Conservation (phyloP, 2,113 vertebrate genomes). For the Genyomyrus donnyi region DNA sequence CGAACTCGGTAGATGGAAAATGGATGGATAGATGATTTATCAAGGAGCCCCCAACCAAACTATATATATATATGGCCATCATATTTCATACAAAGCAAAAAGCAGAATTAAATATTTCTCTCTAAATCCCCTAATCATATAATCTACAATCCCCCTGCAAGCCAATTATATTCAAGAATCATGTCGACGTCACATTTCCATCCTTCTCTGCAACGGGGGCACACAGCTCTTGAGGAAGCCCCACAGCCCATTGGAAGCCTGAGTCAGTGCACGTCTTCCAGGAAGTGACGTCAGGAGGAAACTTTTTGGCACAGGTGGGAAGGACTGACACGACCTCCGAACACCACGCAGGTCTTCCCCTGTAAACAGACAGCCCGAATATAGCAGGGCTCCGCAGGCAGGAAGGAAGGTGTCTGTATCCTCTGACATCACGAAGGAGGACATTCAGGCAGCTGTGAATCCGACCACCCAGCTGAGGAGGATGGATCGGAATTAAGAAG, state of each 20-base stretch:
- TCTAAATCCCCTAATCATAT: background rate
- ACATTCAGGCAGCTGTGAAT: conserved; percentile 13
- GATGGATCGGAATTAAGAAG: background rate
- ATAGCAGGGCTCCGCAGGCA: conserved; percentile 11
- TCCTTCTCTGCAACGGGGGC: background rate
- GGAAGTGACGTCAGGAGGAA: conserved; percentile 35
- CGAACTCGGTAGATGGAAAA: background rate
- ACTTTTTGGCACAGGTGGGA: conserved; percentile 32
- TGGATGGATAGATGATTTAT: background rate
- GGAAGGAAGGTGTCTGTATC: conserved; percentile 35
- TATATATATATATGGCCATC: background rate
- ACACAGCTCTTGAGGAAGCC: background rate
- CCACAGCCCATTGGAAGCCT: background rate
- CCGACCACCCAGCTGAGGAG: background rate
- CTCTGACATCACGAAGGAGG: conserved; percentile 14
- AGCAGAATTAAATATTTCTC: background rate
- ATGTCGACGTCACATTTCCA: background rate
- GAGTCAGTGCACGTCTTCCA: conserved; percentile 19
- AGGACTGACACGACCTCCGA: conserved; percentile 17
- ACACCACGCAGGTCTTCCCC: conserved; percentile 16
- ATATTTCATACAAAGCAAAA: background rate
- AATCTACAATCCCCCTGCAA: background rate
- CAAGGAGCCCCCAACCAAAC: background rate
- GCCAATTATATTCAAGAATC: background rate
- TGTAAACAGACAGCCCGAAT: conserved; percentile 17